Percentiles rank a stretch among this genome's conserved stretches.
Evolutionary conservation across 2,113 vertebrate species (phyloP).

Genomic region (Chitala chitala): DNA sequence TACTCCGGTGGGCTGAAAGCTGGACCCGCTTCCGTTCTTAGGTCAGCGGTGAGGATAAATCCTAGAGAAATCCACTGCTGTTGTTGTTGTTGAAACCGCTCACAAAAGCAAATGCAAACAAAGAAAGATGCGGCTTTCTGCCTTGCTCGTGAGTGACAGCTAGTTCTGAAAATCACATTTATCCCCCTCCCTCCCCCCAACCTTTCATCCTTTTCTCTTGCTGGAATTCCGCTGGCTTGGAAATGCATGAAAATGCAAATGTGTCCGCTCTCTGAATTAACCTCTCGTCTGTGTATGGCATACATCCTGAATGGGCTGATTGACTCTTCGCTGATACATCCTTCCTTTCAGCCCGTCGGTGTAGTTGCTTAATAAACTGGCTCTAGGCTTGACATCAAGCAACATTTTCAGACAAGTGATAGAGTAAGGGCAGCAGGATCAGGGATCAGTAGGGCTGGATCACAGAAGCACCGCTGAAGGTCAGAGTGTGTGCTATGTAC

Average conservation of each 20-base stretch:
- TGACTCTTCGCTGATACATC: background rate
- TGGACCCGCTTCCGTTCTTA: background rate
- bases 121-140: background rate
- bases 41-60: background rate
- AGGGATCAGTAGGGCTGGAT: background rate
- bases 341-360: background rate
- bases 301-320: background rate
- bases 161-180: conserved; percentile 11
- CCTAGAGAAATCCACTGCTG: background rate
- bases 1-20: background rate
- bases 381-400: background rate
- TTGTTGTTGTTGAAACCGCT: no score
- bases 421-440: background rate
- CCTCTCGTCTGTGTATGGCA: background rate
- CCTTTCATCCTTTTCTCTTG: background rate
- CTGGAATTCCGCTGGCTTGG: conserved; percentile 3
- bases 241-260: conserved; percentile 2
- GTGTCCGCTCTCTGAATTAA: conserved; percentile 6
- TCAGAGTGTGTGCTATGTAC: background rate
- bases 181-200: no score
- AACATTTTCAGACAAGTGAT: background rate
- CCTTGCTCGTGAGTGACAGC: background rate
- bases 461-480: background rate
- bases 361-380: background rate
- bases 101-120: background rate